Evolutionary conservation across 1,140 invertebrate species (phyloP), one percentile per base, ranked within the genome.

Genomic region (Nixonia krombeini): DNA sequence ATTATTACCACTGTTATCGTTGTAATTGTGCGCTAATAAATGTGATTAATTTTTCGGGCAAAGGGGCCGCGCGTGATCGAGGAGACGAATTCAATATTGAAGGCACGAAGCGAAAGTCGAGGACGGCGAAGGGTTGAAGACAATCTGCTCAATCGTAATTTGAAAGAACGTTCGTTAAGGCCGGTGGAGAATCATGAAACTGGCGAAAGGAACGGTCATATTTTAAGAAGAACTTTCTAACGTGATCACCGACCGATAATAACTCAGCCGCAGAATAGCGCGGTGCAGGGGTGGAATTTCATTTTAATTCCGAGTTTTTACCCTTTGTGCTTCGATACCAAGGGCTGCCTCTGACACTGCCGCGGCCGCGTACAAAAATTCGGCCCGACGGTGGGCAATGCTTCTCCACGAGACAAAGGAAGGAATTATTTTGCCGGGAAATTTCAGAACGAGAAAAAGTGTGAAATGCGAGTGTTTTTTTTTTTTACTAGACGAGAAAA

Each of bases 191-290:
- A 17, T 9, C 23, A 35, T 26, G 26, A 35, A 16, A 49, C 49
- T 23, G 26, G 31, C 46, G 31, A 62, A 15, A 63, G 45, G 37
- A 64, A 57, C 47, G 42, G 31, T 41, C 16, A 64, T 69, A 67
- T 67, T 76, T 67, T 57, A 70, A 33, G 4, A 44, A 38, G 62
- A 76, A 73, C 47, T 76, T 73, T 51, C 62, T 49, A 61, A 45
- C 45, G 55, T 65, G 72, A 75, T 75, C 75, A 73, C 46, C 61
- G 35, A 52, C 66, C 65, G 71, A 78, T 74, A 74, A 78, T 77
- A 80, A 78, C 77, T 77, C 73, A 77, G 71, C 66, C 58, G 45
- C 66, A 51, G 49, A 21, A 64, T 53, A 47, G 21, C 56, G 44
- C 40, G 56, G 58, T 45, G 62, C 28, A 33, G 47, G 74, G 73